Conservation (phyloP, 2,797 vertebrate genomes). For the Etheostoma nigrum region DNA sequence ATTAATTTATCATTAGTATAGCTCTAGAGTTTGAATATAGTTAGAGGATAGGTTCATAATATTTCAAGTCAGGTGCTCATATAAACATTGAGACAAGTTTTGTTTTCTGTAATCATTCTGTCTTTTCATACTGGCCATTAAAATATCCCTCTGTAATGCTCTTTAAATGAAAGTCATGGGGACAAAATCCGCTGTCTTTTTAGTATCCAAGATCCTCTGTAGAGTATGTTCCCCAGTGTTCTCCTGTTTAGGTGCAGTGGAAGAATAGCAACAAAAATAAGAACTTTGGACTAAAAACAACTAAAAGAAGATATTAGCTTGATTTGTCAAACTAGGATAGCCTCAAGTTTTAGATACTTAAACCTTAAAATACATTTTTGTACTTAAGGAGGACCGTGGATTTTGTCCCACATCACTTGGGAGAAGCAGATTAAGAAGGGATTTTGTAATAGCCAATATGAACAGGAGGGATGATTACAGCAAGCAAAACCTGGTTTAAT, state of each 20-base stretch:
- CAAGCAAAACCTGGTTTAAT: neutral
- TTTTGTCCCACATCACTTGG: neutral
- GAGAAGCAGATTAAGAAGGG: neutral
- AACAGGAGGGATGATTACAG: neutral
- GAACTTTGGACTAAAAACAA: neutral
- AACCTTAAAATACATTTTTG: neutral
- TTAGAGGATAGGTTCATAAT: neutral
- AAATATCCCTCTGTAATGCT: neutral
- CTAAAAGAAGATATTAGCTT: neutral
- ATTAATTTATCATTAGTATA: constrained; percentile 22
- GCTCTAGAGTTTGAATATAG: constrained; percentile 5
- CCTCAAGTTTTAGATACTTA: neutral
- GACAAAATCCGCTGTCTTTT: neutral
- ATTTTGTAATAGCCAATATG: neutral
- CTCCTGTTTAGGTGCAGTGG: neutral
- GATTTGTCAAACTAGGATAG: neutral
- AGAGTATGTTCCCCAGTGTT: neutral
- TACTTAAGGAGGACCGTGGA: neutral
- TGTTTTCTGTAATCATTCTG: neutral
- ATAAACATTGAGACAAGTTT: neutral
- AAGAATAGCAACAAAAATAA: neutral
- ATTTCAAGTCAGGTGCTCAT: neutral
- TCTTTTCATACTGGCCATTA: neutral
- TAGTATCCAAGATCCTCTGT: too few relatives aligned
- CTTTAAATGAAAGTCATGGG: neutral